Evolutionary conservation across 1,140 invertebrate species (phyloP), one percentile per base, ranked within the genome.

Genomic region (Sarcophaga peregrina): DNA sequence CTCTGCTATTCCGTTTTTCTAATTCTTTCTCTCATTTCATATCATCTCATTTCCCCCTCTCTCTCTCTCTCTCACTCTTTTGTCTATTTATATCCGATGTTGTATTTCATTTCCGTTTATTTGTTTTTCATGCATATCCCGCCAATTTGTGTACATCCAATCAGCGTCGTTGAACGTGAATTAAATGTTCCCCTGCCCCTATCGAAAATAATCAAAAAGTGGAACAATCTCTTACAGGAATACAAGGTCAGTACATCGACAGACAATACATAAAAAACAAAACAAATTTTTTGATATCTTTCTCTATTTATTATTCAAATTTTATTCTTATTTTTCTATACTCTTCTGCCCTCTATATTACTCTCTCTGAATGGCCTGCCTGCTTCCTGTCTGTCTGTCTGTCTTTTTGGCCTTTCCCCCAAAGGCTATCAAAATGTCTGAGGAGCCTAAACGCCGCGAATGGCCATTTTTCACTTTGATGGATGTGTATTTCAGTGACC

Each of bases 161-260:
- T 83, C 45, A 90, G 90, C 48, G 90, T 90, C 54, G 90, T 90
- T 80, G 90, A 90, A 83, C 88, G 90, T 25, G 89, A 90, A 68
- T 85, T 90, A 8, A 90, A 90, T 84, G 90, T 90, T 80, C 90
- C 90, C 72, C 85, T 90, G 82, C 90, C 90, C 0, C 85, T 90
- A 73, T 90, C 90, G n/a, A 90, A 90, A 85, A 90, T 90, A 82
- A 90, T 90, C 83, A 90, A 90, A 85, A 90, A 90, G 85, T 90
- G 90, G 90, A 90, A 90, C 85, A 90, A 90, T 86, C 85, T 90
- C 75, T 85, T 90, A 83, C 90, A 90, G 85, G 90, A 90, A 85
- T 90, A 90, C 86, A 90, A 90, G 85, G 85, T 86, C 68, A 85
- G 85, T 82, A 47, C 17, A 75, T 48, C 5, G 48, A 47, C 25